Conservation (phyloP, 2,797 vertebrate species). For the Distichodus sexfasciatus region DNA sequence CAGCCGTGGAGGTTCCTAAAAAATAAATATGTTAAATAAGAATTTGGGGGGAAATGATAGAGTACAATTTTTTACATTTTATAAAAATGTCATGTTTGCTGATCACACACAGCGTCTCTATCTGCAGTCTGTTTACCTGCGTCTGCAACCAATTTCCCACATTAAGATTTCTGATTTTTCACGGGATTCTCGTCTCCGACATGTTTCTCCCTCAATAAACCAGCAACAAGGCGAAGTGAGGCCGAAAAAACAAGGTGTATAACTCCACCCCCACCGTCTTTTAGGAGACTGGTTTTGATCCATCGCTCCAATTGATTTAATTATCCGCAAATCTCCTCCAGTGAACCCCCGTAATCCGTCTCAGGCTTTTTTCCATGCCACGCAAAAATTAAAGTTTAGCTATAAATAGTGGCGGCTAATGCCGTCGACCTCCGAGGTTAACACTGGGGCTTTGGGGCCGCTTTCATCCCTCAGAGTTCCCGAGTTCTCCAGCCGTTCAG, state of each 20-base stretch:
- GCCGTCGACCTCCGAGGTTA: slow-evolving; percentile 76
- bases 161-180: not conserved
- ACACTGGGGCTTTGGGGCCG: slow-evolving; percentile 73
- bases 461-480: slow-evolving; percentile 77
- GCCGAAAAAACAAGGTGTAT: not conserved
- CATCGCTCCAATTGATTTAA: slow-evolving; percentile 71
- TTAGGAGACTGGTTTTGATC: slow-evolving; percentile 43
- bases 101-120: too few relatives aligned
- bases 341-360: slow-evolving; percentile 73
- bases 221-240: not conserved
- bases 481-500: slow-evolving; percentile 61
- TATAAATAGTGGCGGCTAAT: slow-evolving; percentile 81
- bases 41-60: too few relatives aligned
- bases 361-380: slow-evolving; percentile 67
- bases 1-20: too few relatives aligned
- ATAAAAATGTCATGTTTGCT: too few relatives aligned
- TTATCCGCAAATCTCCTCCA: slow-evolving; percentile 75
- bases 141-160: not conserved
- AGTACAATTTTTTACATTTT: too few relatives aligned
- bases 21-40: too few relatives aligned
- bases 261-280: not conserved
- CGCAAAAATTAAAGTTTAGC: slow-evolving; percentile 76
- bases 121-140: too few relatives aligned
- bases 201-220: not conserved
- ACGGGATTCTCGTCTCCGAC: not conserved